Evolutionary conservation across 2,888 invertebrate species (phyloP).

Genomic region (Melinaea marsaeus): DNA sequence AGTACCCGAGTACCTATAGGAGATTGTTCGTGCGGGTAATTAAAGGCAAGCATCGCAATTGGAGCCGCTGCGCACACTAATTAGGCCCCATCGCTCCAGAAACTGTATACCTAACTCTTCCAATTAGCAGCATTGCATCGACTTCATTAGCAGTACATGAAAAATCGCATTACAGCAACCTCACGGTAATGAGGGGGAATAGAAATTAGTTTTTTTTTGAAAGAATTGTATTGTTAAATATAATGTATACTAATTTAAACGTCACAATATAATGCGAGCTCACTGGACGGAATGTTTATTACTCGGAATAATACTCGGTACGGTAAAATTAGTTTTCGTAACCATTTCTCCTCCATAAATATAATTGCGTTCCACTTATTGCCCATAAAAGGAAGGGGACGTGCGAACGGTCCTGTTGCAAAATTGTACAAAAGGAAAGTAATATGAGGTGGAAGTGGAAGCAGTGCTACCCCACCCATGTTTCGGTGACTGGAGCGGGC

Average conservation of each 20-base stretch:
- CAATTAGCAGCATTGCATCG: slow-evolving; percentile 52
- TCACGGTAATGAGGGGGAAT: background rate
- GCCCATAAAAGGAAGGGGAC: slow-evolving; percentile 77
- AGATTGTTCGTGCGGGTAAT: slow-evolving; percentile 60
- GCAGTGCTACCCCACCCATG: slow-evolving; percentile 61
- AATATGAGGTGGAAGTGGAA: slow-evolving; percentile 73
- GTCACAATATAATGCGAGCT: slow-evolving; percentile 25
- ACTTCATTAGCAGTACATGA: slow-evolving; percentile 29
- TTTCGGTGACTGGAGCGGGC: slow-evolving; percentile 76
- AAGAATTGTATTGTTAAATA: slow-evolving; percentile 6
- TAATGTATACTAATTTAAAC: slow-evolving; percentile 18
- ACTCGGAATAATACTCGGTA: slow-evolving; percentile 50
- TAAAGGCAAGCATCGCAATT: slow-evolving; percentile 56
- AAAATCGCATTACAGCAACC: slow-evolving; percentile 16
- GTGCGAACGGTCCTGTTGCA: slow-evolving; percentile 76
- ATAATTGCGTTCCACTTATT: slow-evolving; percentile 78
- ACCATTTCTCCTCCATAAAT: slow-evolving; percentile 74
- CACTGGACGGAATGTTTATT: slow-evolving; percentile 39
- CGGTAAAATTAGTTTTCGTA: slow-evolving; percentile 72
- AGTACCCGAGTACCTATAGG: slow-evolving; percentile 28
- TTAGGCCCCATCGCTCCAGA: slow-evolving; percentile 60
- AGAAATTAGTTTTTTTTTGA: background rate
- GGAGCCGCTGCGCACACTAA: slow-evolving; percentile 56
- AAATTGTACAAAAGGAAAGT: slow-evolving; percentile 78
- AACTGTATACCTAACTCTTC: slow-evolving; percentile 60